Evolutionary conservation across 2,888 invertebrate genomes (phyloP), one percentile per base, ranked within the genome.

Genomic region (Coleophora flavipennella): DNA sequence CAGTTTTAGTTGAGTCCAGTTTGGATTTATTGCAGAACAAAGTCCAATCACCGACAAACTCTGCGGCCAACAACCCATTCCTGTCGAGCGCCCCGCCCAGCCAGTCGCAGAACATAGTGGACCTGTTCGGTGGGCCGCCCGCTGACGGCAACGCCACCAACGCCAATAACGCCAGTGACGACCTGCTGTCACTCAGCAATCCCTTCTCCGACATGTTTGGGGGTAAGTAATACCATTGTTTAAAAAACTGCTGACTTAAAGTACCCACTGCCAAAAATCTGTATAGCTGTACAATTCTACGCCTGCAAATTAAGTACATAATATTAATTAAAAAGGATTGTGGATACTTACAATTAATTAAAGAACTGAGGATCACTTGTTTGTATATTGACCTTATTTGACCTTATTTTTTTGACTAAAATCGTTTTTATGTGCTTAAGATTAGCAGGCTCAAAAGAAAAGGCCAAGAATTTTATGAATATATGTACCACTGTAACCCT

Each of bases 121-220:
- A 95, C 78, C 80, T 95, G 51, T 94, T 95, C 66, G 90, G 91
- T 26, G 85, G 90, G 1, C 81, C 88, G 4, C 81, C 88, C 0
- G 66, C 74, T 1, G 81, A 84, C 40, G 56, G 62, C 3, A 36
- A 56, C 11, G 53, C 62, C 10, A 59, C 64, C n/a, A 54, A 57
- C 2, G 48, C 62, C 1, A 68, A 74, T 45, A 94, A 91, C 76
- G 93, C 96, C 13, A 95, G 95, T 10, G 96, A 96, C 61, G 95
- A 96, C 78, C 84, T 97, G 50, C 86, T 96, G 39, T 92, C 95
- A 59, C 86, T 96, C 49, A 93, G 93, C 33, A 97, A 97, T 85
- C 97, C 97, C 8, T 97, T 97, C 69, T 92, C 94, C 29, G 93
- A 94, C 62, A 92, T 92, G 89, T 92, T 92, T 65, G 88, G 89